A percentile compares a stretch with the other conserved stretches of the same genome.
Conservation (phyloP, 1,140 invertebrate genomes). For the Elysia chlorotica region DNA sequence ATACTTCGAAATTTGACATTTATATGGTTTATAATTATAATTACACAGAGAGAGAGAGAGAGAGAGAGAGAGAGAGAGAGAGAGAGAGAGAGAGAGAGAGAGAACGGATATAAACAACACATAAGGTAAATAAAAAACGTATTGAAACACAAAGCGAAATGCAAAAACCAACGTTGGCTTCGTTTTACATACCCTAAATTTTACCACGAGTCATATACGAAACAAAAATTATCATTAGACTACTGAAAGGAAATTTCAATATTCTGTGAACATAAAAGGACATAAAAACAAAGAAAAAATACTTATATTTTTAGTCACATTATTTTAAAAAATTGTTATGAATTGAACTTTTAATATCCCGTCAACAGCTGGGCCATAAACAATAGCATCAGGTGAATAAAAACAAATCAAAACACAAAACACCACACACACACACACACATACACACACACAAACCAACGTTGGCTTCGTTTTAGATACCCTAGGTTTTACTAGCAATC, state of each 20-base stretch:
- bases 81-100: slow-evolving; percentile 4
- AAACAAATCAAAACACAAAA: no score
- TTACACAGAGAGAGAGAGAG: not conserved
- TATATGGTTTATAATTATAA: not conserved
- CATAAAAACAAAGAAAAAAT: no score
- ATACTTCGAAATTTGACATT: not conserved
- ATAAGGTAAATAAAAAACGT: not conserved
- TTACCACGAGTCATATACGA: not conserved
- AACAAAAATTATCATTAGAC: no score
- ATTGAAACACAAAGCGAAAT: slow-evolving; percentile 8
- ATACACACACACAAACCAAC: not conserved
- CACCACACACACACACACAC: slow-evolving; percentile 3
- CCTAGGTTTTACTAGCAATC: not conserved
- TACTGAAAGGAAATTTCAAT: no score
- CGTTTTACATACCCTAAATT: no score
- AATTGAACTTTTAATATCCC: no score
- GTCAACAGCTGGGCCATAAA: no score
- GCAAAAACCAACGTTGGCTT: not conserved
- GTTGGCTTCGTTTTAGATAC: not conserved
- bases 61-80: not conserved
- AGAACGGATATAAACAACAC: not conserved
- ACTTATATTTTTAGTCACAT: no score
- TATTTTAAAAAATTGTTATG: no score
- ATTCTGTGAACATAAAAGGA: no score
- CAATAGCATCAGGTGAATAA: not conserved